These are phyloP conservation scores for Asobara japonica DNA, from an alignment of 1,140 invertebrate species.

Conservation along the genomic window DNA sequence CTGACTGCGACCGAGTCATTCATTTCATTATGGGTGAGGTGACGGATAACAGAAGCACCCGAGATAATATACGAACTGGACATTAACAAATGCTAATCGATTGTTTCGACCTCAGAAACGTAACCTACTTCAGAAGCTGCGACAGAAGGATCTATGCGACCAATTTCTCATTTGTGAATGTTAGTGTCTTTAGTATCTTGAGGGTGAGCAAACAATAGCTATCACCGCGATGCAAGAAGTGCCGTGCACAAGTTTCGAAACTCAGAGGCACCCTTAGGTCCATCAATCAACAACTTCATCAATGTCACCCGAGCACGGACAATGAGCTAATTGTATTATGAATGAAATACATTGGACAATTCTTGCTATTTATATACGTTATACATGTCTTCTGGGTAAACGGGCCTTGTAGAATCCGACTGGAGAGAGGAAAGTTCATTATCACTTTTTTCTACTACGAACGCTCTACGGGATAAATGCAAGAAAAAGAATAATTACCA, in stretches of 20 bases:
- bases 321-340: constrained; percentile 2
- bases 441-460: too few relatives aligned
- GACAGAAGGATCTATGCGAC: constrained; percentile 54
- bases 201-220: constrained; percentile 48
- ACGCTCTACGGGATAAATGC: too few relatives aligned
- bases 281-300: constrained; percentile 50
- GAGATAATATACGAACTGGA: constrained; percentile 44
- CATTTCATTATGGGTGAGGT: constrained; percentile 35
- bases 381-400: too few relatives aligned
- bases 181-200: constrained; percentile 26
- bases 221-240: constrained; percentile 43
- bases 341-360: background rate
- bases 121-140: constrained; percentile 52
- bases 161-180: constrained; percentile 55
- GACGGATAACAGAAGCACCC: constrained; percentile 30
- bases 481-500: too few relatives aligned
- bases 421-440: too few relatives aligned
- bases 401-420: too few relatives aligned
- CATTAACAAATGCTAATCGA: constrained; percentile 54
- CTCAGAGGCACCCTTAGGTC: constrained; percentile 23
- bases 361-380: too few relatives aligned
- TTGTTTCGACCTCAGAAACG: constrained; percentile 36
- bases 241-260: constrained; percentile 37
- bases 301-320: constrained; percentile 43
- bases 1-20: constrained; percentile 3